A percentile compares a stretch with the other conserved stretches of the same genome.
Conservation (phyloP, 1,140 invertebrate genomes). For the Eumaeus atala region DNA sequence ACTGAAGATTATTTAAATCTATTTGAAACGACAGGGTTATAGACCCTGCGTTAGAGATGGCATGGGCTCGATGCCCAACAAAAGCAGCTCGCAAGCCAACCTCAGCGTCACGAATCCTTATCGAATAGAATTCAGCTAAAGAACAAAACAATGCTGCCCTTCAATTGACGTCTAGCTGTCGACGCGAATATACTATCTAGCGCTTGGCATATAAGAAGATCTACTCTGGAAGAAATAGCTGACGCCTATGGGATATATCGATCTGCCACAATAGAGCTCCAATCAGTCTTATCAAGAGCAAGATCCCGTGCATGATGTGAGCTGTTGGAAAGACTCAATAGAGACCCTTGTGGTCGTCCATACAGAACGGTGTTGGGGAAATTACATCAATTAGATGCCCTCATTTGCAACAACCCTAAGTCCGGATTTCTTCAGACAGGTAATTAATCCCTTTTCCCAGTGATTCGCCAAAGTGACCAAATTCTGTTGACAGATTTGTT, state of each 20-base stretch:
- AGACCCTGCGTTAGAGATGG: too few relatives aligned
- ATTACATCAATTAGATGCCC: conserved; percentile 20
- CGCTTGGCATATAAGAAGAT: conserved; percentile 12
- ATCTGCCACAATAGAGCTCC: conserved; percentile 19
- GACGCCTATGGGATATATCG: conserved; percentile 17
- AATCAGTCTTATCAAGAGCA: conserved; percentile 17
- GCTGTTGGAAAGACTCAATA: conserved; percentile 27
- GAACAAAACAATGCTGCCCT: too few relatives aligned
- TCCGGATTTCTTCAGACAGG: conserved; percentile 9
- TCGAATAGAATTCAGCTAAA: too few relatives aligned
- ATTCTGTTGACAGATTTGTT: not conserved
- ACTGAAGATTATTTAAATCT: too few relatives aligned
- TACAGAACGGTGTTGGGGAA: conserved; percentile 30
- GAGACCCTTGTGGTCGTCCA: conserved; percentile 39
- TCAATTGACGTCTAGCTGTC: too few relatives aligned
- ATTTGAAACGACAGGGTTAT: too few relatives aligned
- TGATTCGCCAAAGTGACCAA: not conserved
- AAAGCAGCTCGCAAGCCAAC: too few relatives aligned
- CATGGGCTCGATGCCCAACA: too few relatives aligned
- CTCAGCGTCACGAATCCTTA: too few relatives aligned
- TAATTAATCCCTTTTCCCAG: conserved; percentile 25
- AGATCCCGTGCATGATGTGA: conserved; percentile 19
- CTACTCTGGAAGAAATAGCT: not conserved
- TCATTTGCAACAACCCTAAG: conserved; percentile 24
- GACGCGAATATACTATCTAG: conserved; percentile 21